Evolutionary conservation across 2,113 vertebrate species (phyloP), one percentile per base, ranked within the genome.

Genomic region (Scomber colias): DNA sequence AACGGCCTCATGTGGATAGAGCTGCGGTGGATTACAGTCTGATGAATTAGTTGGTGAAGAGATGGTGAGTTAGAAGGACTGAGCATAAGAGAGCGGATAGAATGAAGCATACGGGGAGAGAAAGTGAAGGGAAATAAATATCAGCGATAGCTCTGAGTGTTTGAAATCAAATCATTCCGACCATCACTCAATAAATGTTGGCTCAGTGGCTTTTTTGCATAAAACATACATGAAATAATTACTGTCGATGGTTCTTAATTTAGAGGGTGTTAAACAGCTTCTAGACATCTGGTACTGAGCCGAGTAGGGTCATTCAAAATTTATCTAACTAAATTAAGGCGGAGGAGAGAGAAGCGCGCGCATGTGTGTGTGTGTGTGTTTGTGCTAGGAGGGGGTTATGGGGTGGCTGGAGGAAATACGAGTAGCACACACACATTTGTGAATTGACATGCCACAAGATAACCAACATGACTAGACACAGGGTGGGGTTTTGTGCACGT

Each of bases 231-330:
- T 95, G 95, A 96, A 98, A 97, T 97, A 98, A 98, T 99, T 98
- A 98, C 94, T 94, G 95, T 96, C 94, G 97, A 97, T 97, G 94
- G 96, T 95, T 97, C 95, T 97, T 98, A 97, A 99, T 98, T 98
- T 98, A 96, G 95, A 97, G 95, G 95, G 96, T 97, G 96, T 98
- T 97, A 97, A 98, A 96, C 97, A 98, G 97, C 97, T 99, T 99
- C 97, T 97, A 97, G 96, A 98, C 97, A 99, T 99, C 97, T 99
- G 97, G 96, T 98, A 96, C 94, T 92, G 95, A 97, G 96, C 95
- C 95, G 95, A 97, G 97, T 95, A 95, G 96, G 97, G 97, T 97
- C 97, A 98, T 98, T 98, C 95, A 97, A 97, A 97, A 98, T 98
- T 94, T 96, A 97, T 98, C 96, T 95, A 95, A 96, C 95, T 96